Base-by-base conservation (phyloP, 2,113 vertebrate species). In the Synodontis membranacea region DNA sequence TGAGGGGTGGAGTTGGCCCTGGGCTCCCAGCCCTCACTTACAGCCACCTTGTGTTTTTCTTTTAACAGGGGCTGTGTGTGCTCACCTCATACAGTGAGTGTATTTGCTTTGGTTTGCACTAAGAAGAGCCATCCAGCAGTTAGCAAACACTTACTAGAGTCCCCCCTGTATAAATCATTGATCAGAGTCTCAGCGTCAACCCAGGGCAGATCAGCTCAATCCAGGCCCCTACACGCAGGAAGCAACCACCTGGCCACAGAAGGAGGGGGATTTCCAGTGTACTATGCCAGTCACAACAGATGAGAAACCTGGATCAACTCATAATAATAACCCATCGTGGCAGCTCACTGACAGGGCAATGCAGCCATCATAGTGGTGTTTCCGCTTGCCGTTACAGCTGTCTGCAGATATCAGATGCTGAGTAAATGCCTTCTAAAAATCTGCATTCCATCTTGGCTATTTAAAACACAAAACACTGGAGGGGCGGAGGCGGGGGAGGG, bases 401-500 rank as follows among this genome's bases (percentile, higher is more conserved):
- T 92, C 89, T 82, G 80, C 85, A 86, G 90, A 82, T 87, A 92
- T 93, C 91, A 90, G 88, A 93, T 89, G 85, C 80, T 50, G 76
- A 23, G 31, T 56, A 70, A 87, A 86, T 74, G 88, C 84, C 75
- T 90, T 84, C 85, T 84, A 68, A 91, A 86, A 92, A 93, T 89
- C 88, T 86, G 91, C 93, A 93, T 93, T 91, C 94, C 86, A 88
- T 86, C 90, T 80, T 88, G 54, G 86, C 90, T 81, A 90, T 79
- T 90, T 92, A 91, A 94, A 92, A 94, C 91, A 93, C 90, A 93
- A 89, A 92, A 88, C 90, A 85, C 88, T 88, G 89, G 89, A 88
- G 85, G 92, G 93, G 92, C 90, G 89, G 90, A 87, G 86, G 86
- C 90, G 84, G 84, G 88, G 89, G 84, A 83, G 88, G 89, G 89